Percentiles rank a stretch among this genome's conserved stretches.
Evolutionary conservation across 1,140 invertebrate genomes (phyloP).

Genomic region (Euura lappo): DNA sequence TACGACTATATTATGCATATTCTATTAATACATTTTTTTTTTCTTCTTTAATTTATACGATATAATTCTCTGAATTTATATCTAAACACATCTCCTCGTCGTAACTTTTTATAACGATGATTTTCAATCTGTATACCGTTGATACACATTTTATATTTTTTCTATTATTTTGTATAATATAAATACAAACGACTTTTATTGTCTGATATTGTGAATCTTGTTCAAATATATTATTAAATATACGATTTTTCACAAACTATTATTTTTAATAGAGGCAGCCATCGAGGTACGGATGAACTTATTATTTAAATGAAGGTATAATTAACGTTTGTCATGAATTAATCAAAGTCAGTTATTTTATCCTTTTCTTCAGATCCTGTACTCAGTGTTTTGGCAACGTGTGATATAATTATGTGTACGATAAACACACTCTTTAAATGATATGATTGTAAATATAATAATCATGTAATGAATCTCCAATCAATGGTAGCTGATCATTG

Average conservation of each 20-base stretch:
- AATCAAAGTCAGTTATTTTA: background rate
- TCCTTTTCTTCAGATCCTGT: background rate
- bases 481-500: background rate
- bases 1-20: background rate
- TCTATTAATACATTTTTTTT: background rate
- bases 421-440: background rate
- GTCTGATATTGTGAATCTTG: background rate
- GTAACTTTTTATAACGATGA: background rate
- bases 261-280: conserved; percentile 30
- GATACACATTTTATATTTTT: background rate
- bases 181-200: background rate
- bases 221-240: background rate
- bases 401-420: background rate
- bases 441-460: background rate
- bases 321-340: background rate
- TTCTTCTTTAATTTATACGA: background rate
- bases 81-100: background rate
- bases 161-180: background rate
- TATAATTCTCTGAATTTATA: too few relatives aligned
- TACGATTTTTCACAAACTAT: background rate
- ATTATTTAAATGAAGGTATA: background rate
- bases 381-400: background rate
- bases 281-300: conserved; percentile 26
- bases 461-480: background rate
- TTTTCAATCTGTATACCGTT: too few relatives aligned